These are phyloP conservation scores for Zhengitettix transpicula DNA, from an alignment of 2,888 invertebrate genomes.

Conservation along the genomic window DNA sequence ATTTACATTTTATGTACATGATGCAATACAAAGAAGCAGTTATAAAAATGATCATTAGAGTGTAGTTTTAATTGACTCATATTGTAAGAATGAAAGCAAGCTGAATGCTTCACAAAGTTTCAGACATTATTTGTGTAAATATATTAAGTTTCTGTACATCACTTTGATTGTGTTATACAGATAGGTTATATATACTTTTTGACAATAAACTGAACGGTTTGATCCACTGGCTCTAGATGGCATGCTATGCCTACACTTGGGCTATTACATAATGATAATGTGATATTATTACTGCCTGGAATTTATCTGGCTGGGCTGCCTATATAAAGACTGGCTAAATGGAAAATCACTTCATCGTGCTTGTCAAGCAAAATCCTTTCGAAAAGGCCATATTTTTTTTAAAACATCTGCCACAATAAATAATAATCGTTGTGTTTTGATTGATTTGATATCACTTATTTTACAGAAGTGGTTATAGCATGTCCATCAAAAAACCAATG, in stretches of 20 bases:
- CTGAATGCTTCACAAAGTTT: conserved; percentile 11
- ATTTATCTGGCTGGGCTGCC: conserved; percentile 4
- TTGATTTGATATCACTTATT: conserved; percentile 5
- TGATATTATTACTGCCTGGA: conserved; percentile 6
- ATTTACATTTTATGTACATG: conserved; percentile 18
- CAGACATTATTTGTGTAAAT: conserved; percentile 5
- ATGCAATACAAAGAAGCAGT: conserved; percentile 18
- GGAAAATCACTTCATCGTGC: conserved; percentile 5
- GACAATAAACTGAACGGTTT: conserved; percentile 7
- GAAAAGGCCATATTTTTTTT: conserved; percentile 3
- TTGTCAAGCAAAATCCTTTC: conserved; percentile 4
- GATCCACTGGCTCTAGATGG: conserved; percentile 8
- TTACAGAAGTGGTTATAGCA: conserved; percentile 10
- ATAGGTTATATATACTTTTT: conserved; percentile 1
- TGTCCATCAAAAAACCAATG: conserved; percentile 10
- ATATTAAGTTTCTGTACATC: conserved; percentile 3
- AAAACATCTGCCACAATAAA: conserved; percentile 1
- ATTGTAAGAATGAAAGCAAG: conserved; percentile 15
- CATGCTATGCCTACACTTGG: conserved; percentile 8
- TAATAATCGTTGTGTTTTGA: conserved; percentile 7
- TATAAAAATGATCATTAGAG: conserved; percentile 17
- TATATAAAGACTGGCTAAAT: conserved; percentile 7
- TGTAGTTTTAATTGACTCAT: conserved; percentile 16
- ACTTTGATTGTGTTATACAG: conserved; percentile 1
- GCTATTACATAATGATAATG: conserved; percentile 1